Percentiles rank a stretch among this genome's conserved stretches.
phyloP scores from a whole-genome alignment of 2,888 invertebrate genomes.

The Cheilosia vernalis region DNA sequence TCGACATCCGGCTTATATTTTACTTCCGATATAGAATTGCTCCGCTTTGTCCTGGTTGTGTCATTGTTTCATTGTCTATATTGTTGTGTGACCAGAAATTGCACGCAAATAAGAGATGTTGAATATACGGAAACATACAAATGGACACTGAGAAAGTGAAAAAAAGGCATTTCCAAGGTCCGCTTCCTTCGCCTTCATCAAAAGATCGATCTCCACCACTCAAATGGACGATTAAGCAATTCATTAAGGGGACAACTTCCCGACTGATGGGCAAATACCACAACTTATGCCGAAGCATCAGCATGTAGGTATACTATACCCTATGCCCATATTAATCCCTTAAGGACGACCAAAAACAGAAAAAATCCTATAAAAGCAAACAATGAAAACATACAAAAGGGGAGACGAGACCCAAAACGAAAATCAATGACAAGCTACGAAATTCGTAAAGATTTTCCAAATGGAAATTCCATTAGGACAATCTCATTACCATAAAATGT shows the following conservation, averaged over 20 bases:
- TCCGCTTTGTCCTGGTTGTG: slow-evolving; percentile 50
- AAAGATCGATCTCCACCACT: slow-evolving; percentile 18
- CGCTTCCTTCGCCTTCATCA: not conserved
- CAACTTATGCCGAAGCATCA: slow-evolving; percentile 40
- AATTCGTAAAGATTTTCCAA: slow-evolving; percentile 67
- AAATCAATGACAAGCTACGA: slow-evolving; percentile 4
- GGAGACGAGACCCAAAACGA: not conserved
- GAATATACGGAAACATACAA: not conserved
- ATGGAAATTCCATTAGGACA: slow-evolving; percentile 72
- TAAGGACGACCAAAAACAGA: slow-evolving; percentile 4
- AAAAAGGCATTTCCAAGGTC: not conserved
- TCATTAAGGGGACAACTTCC: slow-evolving; percentile 62
- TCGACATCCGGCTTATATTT: slow-evolving; percentile 66
- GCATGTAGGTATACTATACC: not conserved
- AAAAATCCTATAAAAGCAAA: slow-evolving; percentile 29
- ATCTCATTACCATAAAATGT: slow-evolving; percentile 71
- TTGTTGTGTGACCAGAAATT: not conserved
- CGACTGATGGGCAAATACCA: slow-evolving; percentile 63
- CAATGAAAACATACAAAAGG: slow-evolving; percentile 19
- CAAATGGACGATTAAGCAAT: slow-evolving; percentile 59
- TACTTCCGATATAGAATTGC: slow-evolving; percentile 60
- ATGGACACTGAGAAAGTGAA: not conserved
- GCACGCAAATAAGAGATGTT: not conserved
- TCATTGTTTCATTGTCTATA: slow-evolving; percentile 33
- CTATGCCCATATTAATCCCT: slow-evolving; percentile 44